These are phyloP conservation scores for Geodia barretti DNA, from an alignment of 37 sponge, comb jelly and placozoan genomes.

Conservation along the genomic window DNA sequence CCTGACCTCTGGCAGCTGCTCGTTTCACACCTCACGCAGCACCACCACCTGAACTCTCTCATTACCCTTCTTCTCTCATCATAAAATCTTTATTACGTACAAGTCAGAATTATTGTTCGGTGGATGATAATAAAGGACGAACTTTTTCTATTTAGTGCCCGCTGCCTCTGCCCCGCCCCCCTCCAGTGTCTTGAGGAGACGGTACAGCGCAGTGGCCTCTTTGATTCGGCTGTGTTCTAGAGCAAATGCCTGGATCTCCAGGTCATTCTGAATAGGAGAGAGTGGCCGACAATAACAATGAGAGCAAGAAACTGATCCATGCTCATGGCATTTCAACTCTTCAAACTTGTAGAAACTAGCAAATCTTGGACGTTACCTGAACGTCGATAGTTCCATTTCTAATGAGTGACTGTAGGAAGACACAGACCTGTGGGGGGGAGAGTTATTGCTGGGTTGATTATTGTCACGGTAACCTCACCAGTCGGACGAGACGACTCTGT, in stretches of 20 bases:
- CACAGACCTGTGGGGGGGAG: slow-evolving; percentile 81
- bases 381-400: slow-evolving; percentile 86
- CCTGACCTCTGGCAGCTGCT: background rate
- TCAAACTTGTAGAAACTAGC: no score
- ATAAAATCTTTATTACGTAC: no score
- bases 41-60: background rate
- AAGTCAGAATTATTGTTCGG: no score
- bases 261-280: slow-evolving; percentile 55
- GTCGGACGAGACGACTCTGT: slow-evolving; percentile 85
- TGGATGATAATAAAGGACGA: no score
- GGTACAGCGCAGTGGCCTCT: slow-evolving; percentile 90
- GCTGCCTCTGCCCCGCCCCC: slow-evolving; percentile 16
- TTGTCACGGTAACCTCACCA: slow-evolving; percentile 49
- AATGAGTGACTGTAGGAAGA: slow-evolving; percentile 96
- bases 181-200: slow-evolving; percentile 83
- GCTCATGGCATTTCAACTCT: no score
- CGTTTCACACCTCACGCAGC: background rate
- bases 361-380: slow-evolving; percentile 65
- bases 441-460: background rate
- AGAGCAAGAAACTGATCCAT: no score
- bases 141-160: background rate
- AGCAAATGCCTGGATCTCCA: slow-evolving; percentile 91
- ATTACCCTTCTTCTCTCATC: background rate
- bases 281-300: background rate
- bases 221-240: slow-evolving; percentile 84